Evolutionary conservation across 1,140 invertebrate species (phyloP).

Genomic region (Tribolium castaneum): DNA sequence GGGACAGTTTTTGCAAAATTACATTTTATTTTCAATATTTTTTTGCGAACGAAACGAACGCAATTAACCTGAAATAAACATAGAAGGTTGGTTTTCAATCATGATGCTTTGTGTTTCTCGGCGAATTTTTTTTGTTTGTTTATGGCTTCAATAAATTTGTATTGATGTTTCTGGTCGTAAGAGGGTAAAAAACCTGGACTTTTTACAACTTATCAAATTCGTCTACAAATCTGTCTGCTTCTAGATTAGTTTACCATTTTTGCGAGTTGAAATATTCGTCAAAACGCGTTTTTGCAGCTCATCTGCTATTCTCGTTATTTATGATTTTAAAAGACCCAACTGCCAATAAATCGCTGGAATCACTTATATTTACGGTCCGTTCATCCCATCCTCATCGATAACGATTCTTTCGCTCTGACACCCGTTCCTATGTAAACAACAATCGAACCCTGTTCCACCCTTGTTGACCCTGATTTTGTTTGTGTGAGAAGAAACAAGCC

Average conservation of each 20-base stretch:
- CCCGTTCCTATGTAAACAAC: slow-evolving; percentile 6
- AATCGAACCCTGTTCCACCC: neutral
- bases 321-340: neutral
- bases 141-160: too few relatives aligned
- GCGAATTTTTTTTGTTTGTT: too few relatives aligned
- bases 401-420: slow-evolving; percentile 12
- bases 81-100: too few relatives aligned
- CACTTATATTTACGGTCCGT: neutral
- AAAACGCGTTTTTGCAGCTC: neutral
- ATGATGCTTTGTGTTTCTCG: too few relatives aligned
- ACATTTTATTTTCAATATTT: too few relatives aligned
- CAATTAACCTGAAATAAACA: too few relatives aligned
- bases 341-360: neutral
- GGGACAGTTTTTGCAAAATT: too few relatives aligned
- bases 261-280: neutral
- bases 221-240: neutral
- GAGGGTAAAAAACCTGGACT: too few relatives aligned
- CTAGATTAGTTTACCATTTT: too few relatives aligned
- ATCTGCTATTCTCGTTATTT: neutral
- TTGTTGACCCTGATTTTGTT: slow-evolving; percentile 6
- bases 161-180: too few relatives aligned
- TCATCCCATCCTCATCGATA: slow-evolving; percentile 3
- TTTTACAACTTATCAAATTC: too few relatives aligned
- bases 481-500: neutral
- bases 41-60: too few relatives aligned